A percentile compares a stretch with the other conserved stretches of the same genome.
phyloP scores from a whole-genome alignment of 2,113 vertebrate species.

The Eulemur macaco region DNA sequence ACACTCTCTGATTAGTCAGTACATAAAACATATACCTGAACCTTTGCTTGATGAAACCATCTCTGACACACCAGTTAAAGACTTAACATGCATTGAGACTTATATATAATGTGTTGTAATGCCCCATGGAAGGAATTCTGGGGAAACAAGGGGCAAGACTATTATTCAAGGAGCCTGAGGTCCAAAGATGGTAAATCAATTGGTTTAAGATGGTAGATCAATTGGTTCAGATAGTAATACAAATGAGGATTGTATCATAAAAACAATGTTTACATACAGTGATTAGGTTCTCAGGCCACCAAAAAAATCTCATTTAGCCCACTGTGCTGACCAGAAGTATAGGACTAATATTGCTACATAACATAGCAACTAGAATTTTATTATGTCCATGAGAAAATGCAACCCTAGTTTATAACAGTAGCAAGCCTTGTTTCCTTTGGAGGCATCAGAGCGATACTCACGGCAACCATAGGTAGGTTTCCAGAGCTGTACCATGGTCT shows the following conservation, averaged over 20 bases:
- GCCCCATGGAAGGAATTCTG: not conserved
- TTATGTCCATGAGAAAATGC: not conserved
- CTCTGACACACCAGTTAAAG: not conserved
- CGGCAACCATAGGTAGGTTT: not conserved
- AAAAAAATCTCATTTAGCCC: not conserved
- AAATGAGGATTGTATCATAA: not conserved
- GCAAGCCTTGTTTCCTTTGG: not conserved
- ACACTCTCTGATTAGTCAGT: not conserved
- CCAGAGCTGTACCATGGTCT: not conserved
- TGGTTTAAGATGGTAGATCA: not conserved
- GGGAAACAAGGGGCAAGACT: not conserved
- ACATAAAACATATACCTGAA: not conserved
- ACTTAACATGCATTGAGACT: not conserved
- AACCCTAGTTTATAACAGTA: not conserved
- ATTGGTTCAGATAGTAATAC: not conserved
- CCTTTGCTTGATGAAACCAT: not conserved
- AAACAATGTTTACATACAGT: not conserved
- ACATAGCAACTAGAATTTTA: not conserved
- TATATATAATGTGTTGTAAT: not conserved
- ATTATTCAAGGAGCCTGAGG: not conserved
- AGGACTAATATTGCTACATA: not conserved
- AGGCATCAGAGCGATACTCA: not conserved
- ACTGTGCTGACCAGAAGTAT: not conserved
- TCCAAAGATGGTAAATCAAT: constrained; percentile 2
- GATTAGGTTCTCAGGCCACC: not conserved